Percentiles rank a stretch among this genome's conserved stretches.
Conservation (phyloP, 2,888 invertebrate genomes). For the Volucella inanis region DNA sequence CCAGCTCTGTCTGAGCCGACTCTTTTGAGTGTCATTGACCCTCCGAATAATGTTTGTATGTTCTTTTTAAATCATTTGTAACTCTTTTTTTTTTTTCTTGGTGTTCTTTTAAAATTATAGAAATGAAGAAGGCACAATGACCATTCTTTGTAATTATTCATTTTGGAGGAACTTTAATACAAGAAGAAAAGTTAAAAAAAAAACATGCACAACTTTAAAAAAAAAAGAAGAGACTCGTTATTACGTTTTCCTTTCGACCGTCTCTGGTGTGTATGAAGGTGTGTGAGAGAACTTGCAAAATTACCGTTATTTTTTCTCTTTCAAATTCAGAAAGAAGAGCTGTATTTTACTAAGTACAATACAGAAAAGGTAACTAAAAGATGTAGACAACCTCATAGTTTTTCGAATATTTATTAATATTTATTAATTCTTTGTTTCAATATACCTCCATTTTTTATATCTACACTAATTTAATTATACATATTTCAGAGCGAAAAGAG, state of each 20-base stretch:
- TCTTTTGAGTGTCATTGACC: conserved; percentile 67
- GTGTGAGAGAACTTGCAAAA: conserved; percentile 56
- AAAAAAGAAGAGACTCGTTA: conserved; percentile 15
- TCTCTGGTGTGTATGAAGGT: conserved; percentile 4
- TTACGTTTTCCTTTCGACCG: not conserved
- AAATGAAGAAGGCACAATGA: conserved; percentile 34
- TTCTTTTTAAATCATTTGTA: conserved; percentile 15
- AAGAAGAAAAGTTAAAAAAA: conserved; percentile 28
- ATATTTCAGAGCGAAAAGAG: conserved; percentile 31
- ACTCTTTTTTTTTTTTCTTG: conserved; percentile 5
- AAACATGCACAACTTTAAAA: conserved; percentile 12
- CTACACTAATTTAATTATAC: not conserved
- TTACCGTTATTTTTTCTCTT: conserved; percentile 68
- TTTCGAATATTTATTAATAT: conserved; percentile 15
- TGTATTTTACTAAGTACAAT: conserved; percentile 16
- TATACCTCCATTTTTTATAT: conserved; percentile 6
- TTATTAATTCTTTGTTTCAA: not conserved
- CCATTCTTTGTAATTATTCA: conserved; percentile 50
- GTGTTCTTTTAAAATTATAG: conserved; percentile 39
- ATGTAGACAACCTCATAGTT: not conserved
- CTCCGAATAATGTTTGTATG: conserved; percentile 60
- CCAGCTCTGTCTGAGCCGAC: conserved; percentile 63
- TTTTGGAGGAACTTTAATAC: conserved; percentile 24
- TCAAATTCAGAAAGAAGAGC: conserved; percentile 42
- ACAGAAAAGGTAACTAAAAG: not conserved